Evolutionary conservation across 2,888 invertebrate genomes (phyloP).

Genomic region (Tridacna gigas): DNA sequence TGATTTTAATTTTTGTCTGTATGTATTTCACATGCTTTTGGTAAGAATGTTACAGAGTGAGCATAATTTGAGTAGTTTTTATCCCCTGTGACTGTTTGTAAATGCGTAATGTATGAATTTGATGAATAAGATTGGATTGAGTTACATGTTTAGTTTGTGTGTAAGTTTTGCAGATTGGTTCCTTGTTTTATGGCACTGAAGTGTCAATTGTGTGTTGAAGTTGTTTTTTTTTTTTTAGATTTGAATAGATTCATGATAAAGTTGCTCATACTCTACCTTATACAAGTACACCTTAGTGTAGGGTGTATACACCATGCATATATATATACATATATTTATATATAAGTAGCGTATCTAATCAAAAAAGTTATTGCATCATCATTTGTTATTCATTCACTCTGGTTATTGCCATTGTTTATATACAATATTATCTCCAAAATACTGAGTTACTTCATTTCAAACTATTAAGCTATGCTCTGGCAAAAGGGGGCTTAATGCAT

Average conservation of each 20-base stretch:
- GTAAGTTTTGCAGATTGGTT: not conserved
- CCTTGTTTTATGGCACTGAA: not conserved
- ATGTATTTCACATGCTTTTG: too few relatives aligned
- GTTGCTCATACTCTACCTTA: slow-evolving; percentile 61
- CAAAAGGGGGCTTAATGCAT: too few relatives aligned
- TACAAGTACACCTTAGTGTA: slow-evolving; percentile 38
- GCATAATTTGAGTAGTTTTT: too few relatives aligned
- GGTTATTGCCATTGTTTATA: slow-evolving; percentile 46
- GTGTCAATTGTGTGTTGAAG: slow-evolving; percentile 1
- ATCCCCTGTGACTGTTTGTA: not conserved
- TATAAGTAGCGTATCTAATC: slow-evolving; percentile 69
- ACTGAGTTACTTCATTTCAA: not conserved
- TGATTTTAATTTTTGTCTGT: too few relatives aligned
- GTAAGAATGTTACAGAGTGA: too few relatives aligned
- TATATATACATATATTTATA: slow-evolving; percentile 64
- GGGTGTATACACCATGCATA: slow-evolving; percentile 63
- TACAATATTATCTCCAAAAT: not conserved
- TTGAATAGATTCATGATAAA: slow-evolving; percentile 49
- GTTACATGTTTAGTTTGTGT: not conserved
- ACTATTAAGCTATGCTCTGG: too few relatives aligned
- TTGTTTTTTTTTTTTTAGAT: slow-evolving; percentile 27
- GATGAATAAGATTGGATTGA: not conserved
- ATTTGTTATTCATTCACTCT: slow-evolving; percentile 67
- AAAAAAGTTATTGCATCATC: slow-evolving; percentile 70
- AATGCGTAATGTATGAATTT: not conserved